A percentile compares a stretch with the other conserved stretches of the same genome.
phyloP scores from a whole-genome alignment of 37 sponge, comb jelly and placozoan genomes.

The Beroe forskalii region DNA sequence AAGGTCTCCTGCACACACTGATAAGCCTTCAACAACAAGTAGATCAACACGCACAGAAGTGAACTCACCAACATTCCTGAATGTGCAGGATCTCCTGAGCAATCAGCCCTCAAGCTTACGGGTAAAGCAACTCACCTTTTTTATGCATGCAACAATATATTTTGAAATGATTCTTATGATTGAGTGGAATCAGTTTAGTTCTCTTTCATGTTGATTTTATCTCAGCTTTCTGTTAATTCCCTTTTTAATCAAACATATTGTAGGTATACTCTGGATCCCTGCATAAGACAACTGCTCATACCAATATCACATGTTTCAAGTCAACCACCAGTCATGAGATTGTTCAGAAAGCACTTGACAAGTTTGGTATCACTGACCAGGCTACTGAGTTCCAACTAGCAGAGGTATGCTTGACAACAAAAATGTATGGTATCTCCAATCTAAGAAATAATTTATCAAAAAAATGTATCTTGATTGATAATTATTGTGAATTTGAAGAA shows the following conservation, averaged over 20 bases:
- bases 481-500: no score
- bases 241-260: background rate
- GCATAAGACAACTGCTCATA: conserved; percentile 34
- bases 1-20: conserved; percentile 40
- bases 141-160: background rate
- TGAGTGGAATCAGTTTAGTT: no score
- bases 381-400: conserved; percentile 46
- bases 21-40: background rate
- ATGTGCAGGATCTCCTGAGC: conserved; percentile 1
- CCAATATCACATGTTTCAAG: conserved; percentile 32
- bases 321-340: conserved; percentile 44
- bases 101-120: background rate
- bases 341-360: conserved; percentile 58
- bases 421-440: no score
- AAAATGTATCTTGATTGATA: no score
- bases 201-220: no score
- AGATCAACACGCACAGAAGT: background rate
- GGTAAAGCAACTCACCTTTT: background rate
- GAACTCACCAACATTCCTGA: background rate
- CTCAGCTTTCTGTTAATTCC: no score
- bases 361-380: conserved; percentile 57
- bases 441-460: no score
- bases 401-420: no score
- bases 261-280: conserved; percentile 59
- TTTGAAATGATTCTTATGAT: background rate